These are phyloP conservation scores for Lasioglossum albipes DNA, from an alignment of 1,140 invertebrate genomes.

Conservation along the genomic window DNA sequence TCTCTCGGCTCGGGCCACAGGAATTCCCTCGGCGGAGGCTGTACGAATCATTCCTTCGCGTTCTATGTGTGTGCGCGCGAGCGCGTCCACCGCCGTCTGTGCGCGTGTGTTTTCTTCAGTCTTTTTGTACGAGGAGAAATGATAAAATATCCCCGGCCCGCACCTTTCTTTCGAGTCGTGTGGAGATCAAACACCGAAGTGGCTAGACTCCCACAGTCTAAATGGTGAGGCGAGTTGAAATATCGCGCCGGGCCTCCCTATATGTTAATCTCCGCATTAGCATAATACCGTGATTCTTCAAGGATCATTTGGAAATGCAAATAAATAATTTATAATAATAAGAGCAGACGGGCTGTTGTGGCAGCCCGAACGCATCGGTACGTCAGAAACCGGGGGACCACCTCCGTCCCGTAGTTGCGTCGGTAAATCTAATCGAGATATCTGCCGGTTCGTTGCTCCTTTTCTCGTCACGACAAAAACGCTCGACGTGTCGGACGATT, in stretches of 20 bases:
- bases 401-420: constrained; percentile 30
- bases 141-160: constrained; percentile 62
- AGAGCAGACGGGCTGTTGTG: constrained; percentile 68
- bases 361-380: constrained; percentile 55
- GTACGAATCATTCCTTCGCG: constrained; percentile 17
- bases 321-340: constrained; percentile 81
- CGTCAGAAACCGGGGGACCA: constrained; percentile 43
- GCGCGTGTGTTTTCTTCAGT: neutral
- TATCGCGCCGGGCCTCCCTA: constrained; percentile 76
- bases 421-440: constrained; percentile 57
- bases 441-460: constrained; percentile 46
- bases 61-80: too few species aligned
- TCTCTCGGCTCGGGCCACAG: constrained; percentile 33
- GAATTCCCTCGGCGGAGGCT: constrained; percentile 44
- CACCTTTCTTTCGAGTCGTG: constrained; percentile 66
- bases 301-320: constrained; percentile 80
- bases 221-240: constrained; percentile 74
- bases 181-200: constrained; percentile 62
- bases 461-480: constrained; percentile 51
- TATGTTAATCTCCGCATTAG: constrained; percentile 80
- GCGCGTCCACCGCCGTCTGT: too few species aligned
- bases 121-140: constrained; percentile 59
- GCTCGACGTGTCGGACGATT: constrained; percentile 10
- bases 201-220: constrained; percentile 65
- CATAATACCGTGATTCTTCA: constrained; percentile 81